A percentile compares a stretch with the other conserved stretches of the same genome.
phyloP scores from a whole-genome alignment of 2,888 invertebrate species.

The Acronicta alni region DNA sequence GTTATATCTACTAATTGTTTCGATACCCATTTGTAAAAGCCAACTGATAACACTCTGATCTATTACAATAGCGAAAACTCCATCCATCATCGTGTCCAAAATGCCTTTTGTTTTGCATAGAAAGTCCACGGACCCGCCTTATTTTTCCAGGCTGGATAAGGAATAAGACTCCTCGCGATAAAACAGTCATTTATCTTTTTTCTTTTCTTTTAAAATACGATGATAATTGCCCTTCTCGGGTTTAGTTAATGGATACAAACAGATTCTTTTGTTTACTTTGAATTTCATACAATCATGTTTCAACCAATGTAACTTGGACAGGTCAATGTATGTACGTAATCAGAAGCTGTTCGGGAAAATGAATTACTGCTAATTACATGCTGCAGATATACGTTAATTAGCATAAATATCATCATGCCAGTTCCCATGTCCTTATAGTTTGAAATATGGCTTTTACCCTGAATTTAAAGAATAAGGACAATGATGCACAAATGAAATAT shows the following conservation, averaged over 20 bases:
- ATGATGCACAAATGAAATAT: no score
- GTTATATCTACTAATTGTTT: constrained; percentile 54
- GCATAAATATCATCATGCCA: constrained; percentile 6
- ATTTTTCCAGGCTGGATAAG: constrained; percentile 64
- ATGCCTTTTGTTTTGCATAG: constrained; percentile 70
- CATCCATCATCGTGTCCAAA: constrained; percentile 71
- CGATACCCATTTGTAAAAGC: constrained; percentile 47
- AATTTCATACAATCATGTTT: constrained; percentile 19
- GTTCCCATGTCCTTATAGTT: neutral
- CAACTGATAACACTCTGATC: constrained; percentile 58
- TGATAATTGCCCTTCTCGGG: constrained; percentile 46
- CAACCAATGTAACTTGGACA: constrained; percentile 20
- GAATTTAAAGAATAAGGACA: neutral
- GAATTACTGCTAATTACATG: constrained; percentile 27
- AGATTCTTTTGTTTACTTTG: constrained; percentile 39
- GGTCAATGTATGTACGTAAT: constrained; percentile 27
- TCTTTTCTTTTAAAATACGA: constrained; percentile 57
- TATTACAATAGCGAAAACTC: constrained; percentile 60
- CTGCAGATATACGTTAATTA: constrained; percentile 31
- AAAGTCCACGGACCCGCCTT: constrained; percentile 60
- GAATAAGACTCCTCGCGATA: constrained; percentile 66
- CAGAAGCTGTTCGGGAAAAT: constrained; percentile 15
- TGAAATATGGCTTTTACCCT: neutral
- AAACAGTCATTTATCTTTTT: constrained; percentile 70
- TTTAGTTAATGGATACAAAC: constrained; percentile 46